Base-by-base conservation (phyloP, 2,888 invertebrate species). In the Anthrax anthrax region DNA sequence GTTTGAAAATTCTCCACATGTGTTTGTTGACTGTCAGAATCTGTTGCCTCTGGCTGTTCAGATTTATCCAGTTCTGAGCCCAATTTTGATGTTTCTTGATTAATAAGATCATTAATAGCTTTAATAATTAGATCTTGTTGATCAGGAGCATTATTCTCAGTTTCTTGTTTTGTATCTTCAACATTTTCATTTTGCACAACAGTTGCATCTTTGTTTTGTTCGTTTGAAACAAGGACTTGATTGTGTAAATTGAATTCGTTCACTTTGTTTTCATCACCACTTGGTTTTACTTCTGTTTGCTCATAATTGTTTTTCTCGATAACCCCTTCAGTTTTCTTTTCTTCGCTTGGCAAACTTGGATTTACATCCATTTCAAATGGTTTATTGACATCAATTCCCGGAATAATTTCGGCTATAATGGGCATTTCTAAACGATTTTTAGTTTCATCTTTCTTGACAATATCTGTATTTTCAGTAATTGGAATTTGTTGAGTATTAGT, bases 61-160 rank as follows among this genome's bases (percentile, higher is more conserved):
- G 9, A 12, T 16, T 37, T 18, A n/a, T 23, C 34, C 23, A 36
- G 18, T 19, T 19, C 39, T 1, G 39, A 18, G 10, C 9, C 29
- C 12, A 29, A 19, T 39, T 32, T 32, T 12, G 40, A 40, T 19
- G 39, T 46, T 9, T 37, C 46, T 37, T 41, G 36, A n/a, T 41
- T 42, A 12, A 46, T 37, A 10, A 46, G 37, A n/a, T 42, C 37
- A 36, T 40, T 37, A 37, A 46, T 46, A 10, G 41, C 37, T 17
- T 46, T 46, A 4, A 46, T 42, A 12, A 46, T 46, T n/a, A 46
- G 18, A 9, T 46, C 46, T 18, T 46, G 41, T 18, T 41, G 41
- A 10, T 42, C 34, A 17, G 41, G 36, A 17, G 46, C 29, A 32
- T 1, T 14, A 18, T 38, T 39, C 6, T 36, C 19, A 13, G 36